These are phyloP conservation scores for Saccostrea glomerata DNA, from an alignment of 1,140 invertebrate genomes.

Conservation along the genomic window DNA sequence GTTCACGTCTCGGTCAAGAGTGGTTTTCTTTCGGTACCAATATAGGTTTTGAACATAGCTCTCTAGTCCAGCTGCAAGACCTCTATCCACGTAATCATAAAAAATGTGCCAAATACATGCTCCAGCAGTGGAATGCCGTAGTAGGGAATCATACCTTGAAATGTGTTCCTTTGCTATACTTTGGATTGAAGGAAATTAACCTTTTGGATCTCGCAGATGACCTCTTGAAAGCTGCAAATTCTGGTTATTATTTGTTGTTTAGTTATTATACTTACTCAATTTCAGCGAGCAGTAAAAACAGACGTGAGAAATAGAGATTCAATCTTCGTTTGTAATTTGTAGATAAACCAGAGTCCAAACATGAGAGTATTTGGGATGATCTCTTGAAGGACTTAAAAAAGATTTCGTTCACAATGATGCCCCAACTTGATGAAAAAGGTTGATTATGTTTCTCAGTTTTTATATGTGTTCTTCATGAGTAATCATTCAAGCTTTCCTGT, in stretches of 20 bases:
- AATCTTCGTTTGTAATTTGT: background rate
- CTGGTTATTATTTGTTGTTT: background rate
- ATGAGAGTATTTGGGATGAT: background rate
- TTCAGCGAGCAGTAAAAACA: background rate
- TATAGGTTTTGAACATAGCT: background rate
- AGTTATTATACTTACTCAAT: background rate
- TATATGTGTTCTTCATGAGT: background rate
- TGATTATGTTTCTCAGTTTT: background rate
- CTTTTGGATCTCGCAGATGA: background rate
- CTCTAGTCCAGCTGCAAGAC: background rate
- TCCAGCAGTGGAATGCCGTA: background rate
- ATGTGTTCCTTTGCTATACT: slow-evolving; percentile 1
- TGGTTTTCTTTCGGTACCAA: background rate
- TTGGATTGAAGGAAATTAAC: background rate
- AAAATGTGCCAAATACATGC: background rate
- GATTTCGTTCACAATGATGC: background rate
- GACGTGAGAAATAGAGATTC: background rate
- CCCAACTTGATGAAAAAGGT: background rate
- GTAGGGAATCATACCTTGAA: background rate
- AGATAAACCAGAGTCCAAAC: slow-evolving; percentile 6
- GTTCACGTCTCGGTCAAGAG: background rate
- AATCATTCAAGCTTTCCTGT: background rate
- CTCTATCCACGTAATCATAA: background rate
- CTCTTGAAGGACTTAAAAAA: background rate
- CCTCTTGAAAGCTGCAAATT: background rate